A percentile compares a stretch with the other conserved stretches of the same genome.
phyloP scores from a whole-genome alignment of 1,140 invertebrate species.

The Diorhabda carinulata region DNA sequence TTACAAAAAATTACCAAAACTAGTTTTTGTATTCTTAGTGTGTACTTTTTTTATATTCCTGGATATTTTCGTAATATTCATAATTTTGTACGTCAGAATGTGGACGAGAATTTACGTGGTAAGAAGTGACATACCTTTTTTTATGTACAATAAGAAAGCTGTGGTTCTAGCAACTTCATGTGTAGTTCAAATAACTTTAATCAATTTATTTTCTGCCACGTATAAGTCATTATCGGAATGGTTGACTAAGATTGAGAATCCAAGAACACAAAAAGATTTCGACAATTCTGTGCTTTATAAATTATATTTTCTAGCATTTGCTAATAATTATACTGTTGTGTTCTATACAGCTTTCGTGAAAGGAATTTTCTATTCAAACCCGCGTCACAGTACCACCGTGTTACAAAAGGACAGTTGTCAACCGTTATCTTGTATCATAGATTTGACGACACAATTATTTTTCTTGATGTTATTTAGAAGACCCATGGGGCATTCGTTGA shows the following conservation, averaged over 20 bases:
- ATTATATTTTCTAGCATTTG: conserved; percentile 94
- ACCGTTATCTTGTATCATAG: conserved; percentile 31
- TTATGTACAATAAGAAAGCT: no score
- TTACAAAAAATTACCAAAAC: background rate
- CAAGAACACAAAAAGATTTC: conserved; percentile 57
- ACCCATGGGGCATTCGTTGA: conserved; percentile 20
- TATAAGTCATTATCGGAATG: no score
- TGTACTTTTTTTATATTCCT: background rate
- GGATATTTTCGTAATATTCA: no score
- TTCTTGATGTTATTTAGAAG: conserved; percentile 31
- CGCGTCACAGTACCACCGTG: no score
- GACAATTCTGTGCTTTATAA: conserved; percentile 94
- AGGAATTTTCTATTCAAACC: conserved; percentile 43
- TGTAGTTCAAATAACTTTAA: no score
- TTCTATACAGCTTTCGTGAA: conserved; percentile 98
- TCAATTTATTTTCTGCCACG: no score
- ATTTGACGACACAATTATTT: conserved; percentile 30
- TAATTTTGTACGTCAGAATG: no score
- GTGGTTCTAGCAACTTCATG: no score
- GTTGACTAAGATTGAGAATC: background rate
- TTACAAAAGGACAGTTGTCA: conserved; percentile 25
- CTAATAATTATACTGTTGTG: conserved; percentile 96
- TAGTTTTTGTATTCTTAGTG: background rate
- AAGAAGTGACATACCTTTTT: no score
- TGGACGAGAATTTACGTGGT: no score